These are phyloP conservation scores for Drosophila austrosaltans DNA, from an alignment of 2,888 invertebrate species.

Conservation along the genomic window DNA sequence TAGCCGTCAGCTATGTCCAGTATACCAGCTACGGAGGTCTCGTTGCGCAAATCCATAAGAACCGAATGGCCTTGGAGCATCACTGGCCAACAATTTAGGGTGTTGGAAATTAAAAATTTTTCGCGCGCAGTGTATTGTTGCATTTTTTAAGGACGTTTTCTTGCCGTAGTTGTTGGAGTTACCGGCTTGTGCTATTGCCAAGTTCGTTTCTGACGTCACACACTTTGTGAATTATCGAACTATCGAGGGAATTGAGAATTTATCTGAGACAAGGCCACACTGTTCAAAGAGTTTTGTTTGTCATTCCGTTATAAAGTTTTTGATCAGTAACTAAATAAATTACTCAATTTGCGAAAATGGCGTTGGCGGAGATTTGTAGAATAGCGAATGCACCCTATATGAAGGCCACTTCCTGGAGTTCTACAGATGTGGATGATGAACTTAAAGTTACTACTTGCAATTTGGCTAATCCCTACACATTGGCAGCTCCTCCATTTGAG, in stretches of 20 bases:
- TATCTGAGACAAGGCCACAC: too few species aligned
- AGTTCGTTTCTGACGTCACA: too few species aligned
- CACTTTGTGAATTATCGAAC: too few species aligned
- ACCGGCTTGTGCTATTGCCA: slow-evolving; percentile 25
- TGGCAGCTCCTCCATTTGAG: slow-evolving; percentile 91
- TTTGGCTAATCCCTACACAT: slow-evolving; percentile 78
- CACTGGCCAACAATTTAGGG: slow-evolving; percentile 76
- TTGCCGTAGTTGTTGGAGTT: not conserved
- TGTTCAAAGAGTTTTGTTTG: too few species aligned
- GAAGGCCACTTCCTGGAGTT: slow-evolving; percentile 83
- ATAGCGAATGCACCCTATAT: slow-evolving; percentile 87
- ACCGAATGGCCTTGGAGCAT: slow-evolving; percentile 77
- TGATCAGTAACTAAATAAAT: not conserved
- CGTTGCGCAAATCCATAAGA: slow-evolving; percentile 82
- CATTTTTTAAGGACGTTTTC: slow-evolving; percentile 52
- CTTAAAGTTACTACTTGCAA: slow-evolving; percentile 84
- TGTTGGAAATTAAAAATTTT: slow-evolving; percentile 79
- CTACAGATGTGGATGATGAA: slow-evolving; percentile 85
- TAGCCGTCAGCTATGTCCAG: slow-evolving; percentile 79
- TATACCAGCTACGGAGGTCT: slow-evolving; percentile 81
- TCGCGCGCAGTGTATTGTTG: slow-evolving; percentile 74
- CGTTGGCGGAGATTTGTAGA: slow-evolving; percentile 91
- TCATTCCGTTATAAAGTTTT: not conserved
- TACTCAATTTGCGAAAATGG: slow-evolving; percentile 85
- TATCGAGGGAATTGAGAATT: too few species aligned